phyloP scores from a whole-genome alignment of 2,888 invertebrate genomes.

The Ornithoptera alexandrae region DNA sequence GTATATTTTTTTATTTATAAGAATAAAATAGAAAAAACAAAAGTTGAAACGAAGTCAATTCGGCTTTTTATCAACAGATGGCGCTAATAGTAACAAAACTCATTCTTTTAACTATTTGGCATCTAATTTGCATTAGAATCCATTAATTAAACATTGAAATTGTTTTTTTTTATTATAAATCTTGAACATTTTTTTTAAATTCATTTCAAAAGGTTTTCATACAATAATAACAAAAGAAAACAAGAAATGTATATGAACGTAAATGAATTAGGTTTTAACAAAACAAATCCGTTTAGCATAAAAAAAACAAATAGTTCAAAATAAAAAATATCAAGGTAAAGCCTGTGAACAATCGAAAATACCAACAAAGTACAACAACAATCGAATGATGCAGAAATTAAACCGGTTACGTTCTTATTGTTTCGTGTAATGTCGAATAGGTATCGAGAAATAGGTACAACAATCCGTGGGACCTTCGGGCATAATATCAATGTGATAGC shows the following conservation, averaged over 20 bases:
- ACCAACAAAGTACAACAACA: constrained; percentile 2
- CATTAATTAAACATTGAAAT: too few relatives aligned
- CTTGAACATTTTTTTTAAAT: too few relatives aligned
- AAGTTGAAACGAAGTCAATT: not conserved
- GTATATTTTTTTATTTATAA: not conserved
- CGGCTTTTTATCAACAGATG: constrained; percentile 63
- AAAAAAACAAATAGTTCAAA: too few relatives aligned
- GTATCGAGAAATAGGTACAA: constrained; percentile 30
- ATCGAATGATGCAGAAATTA: constrained; percentile 4
- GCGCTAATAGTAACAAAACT: constrained; percentile 40
- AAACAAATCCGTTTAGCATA: not conserved
- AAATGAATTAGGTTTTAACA: not conserved
- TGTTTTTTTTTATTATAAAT: not conserved
- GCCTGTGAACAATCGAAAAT: not conserved
- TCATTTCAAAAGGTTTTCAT: too few relatives aligned
- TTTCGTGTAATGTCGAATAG: constrained; percentile 6
- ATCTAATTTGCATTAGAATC: too few relatives aligned
- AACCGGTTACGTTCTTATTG: constrained; percentile 5
- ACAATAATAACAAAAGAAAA: too few relatives aligned
- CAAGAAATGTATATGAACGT: too few relatives aligned
- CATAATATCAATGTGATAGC: constrained; percentile 63
- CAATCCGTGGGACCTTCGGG: constrained; percentile 59
- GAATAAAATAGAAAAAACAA: constrained; percentile 9
- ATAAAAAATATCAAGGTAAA: too few relatives aligned
- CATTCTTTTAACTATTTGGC: too few relatives aligned